Evolutionary conservation across 1,140 invertebrate species (phyloP), one percentile per base, ranked within the genome.

Genomic region (Polypedilum pembai): DNA sequence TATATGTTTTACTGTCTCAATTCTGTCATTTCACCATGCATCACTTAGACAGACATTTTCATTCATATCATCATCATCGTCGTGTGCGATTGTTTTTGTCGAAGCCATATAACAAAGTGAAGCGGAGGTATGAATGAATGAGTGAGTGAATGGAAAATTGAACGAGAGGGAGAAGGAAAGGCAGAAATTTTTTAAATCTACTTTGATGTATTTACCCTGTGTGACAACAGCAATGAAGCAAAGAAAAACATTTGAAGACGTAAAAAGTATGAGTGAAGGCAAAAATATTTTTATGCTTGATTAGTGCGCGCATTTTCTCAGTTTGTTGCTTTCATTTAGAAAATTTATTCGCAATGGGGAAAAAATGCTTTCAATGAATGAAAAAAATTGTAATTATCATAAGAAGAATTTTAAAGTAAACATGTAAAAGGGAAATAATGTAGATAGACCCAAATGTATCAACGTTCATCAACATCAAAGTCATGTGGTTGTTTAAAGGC

Each of bases 161-260:
- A 56, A 56, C 45, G 12, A 56, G 8, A 15, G 15, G 24, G 24
- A 33, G 24, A 5, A 56, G 0, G 10, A 56, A 56, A 12, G 12
- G 45, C 12, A 56, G 10, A 56, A n/a, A 56, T n/a, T n/a, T 45
- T 45, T 56, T 56, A 56, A 56, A 56, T 56, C 45, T 56, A 56
- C 45, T 56, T 56, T 56, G 45, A 56, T 56, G 45, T 56, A 15
- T 33, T 56, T 56, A n/a, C 45, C 45, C n/a, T n/a, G 45, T 56
- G 24, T 33, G 24, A 33, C 24, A 33, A 5, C 24, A 33, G 24
- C 24, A 33, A 33, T 33, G 5, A 3, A 33, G 24, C 24, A 33
- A 5, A 3, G 24, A 33, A 33, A 33, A 33, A 33, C 24, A 33
- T 33, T 33, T 5, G 5, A 33, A 33, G 24, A 33, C 24, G 24